A percentile compares a stretch with the other conserved stretches of the same genome.
Evolutionary conservation across 2,797 vertebrate genomes (phyloP).

Genomic region (Manis javanica): DNA sequence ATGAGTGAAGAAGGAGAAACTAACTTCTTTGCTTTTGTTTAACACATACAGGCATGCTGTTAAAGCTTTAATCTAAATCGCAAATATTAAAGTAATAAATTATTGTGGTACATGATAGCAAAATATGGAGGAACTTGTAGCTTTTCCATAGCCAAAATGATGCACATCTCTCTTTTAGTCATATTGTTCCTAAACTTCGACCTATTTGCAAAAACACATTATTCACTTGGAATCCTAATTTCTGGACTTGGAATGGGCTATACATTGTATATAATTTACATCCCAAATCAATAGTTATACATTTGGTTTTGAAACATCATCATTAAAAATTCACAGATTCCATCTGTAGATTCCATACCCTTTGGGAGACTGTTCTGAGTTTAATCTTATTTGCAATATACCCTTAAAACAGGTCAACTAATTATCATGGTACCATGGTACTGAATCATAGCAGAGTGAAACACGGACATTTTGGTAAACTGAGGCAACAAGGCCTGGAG

Average conservation of each 20-base stretch:
- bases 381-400: not conserved
- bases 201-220: not conserved
- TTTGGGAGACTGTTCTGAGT: not conserved
- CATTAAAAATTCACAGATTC: not conserved
- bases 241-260: not conserved
- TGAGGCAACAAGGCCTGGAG: not conserved
- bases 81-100: conserved; percentile 10
- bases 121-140: not conserved
- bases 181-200: not conserved
- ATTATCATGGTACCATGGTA: fast-evolving
- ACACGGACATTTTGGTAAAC: not conserved
- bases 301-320: not conserved
- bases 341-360: not conserved
- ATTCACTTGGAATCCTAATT: not conserved
- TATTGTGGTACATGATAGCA: not conserved
- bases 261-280: not conserved
- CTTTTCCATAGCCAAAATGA: not conserved
- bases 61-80: not conserved
- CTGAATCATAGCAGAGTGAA: not conserved
- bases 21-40: not conserved
- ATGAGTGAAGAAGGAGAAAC: not conserved
- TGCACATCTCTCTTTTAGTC: not conserved
- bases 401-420: not conserved
- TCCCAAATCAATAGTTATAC: not conserved
- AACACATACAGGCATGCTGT: not conserved